A percentile compares a stretch with the other conserved stretches of the same genome.
Evolutionary conservation across 2,113 vertebrate genomes (phyloP).

Genomic region (Aramus guarauna): DNA sequence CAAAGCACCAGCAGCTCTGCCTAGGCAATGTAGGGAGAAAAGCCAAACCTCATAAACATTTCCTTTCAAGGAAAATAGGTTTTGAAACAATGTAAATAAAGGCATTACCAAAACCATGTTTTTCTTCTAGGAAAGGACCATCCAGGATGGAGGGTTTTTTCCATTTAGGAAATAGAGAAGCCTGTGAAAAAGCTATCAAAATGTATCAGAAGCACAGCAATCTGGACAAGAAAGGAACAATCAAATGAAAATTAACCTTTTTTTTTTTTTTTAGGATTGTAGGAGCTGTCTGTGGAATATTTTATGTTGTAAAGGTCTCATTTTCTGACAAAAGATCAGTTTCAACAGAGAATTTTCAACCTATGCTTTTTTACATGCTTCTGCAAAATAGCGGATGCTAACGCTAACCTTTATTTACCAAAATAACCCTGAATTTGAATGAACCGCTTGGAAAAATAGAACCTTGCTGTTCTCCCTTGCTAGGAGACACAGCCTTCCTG

Average conservation of each 20-base stretch:
- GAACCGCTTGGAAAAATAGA: neutral
- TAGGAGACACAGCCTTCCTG: neutral
- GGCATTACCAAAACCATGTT: neutral
- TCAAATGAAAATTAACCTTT: neutral
- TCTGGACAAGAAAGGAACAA: neutral
- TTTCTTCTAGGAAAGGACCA: neutral
- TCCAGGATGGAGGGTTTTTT: neutral
- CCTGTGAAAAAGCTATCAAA: neutral
- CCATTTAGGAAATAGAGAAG: neutral
- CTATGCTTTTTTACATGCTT: neutral
- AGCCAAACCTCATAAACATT: slow-evolving; percentile 57
- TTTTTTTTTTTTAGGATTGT: neutral
- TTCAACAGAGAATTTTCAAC: neutral
- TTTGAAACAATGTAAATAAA: slow-evolving; percentile 56
- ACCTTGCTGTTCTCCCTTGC: neutral
- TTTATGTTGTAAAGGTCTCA: neutral
- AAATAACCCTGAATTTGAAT: neutral
- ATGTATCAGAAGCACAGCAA: neutral
- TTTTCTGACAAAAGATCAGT: neutral
- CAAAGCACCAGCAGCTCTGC: neutral
- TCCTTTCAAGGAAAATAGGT: slow-evolving; percentile 48
- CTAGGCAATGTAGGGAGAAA: slow-evolving; percentile 22
- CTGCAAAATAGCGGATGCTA: neutral
- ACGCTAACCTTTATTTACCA: neutral
- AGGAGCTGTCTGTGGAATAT: neutral